Evolutionary conservation across 2,888 invertebrate genomes (phyloP).

Genomic region (Morinoia aosen): DNA sequence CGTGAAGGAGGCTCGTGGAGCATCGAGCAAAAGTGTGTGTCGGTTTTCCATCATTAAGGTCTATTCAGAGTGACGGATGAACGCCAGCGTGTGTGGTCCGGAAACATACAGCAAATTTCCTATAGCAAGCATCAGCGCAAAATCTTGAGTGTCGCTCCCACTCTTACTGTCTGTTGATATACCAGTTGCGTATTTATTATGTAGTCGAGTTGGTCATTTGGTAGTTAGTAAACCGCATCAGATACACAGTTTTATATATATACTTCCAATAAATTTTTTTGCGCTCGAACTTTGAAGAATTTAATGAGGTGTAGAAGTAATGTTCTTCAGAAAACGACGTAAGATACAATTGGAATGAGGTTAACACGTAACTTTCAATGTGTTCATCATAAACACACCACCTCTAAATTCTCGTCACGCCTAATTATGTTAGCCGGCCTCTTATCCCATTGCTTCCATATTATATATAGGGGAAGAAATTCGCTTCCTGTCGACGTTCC

Average conservation of each 20-base stretch:
- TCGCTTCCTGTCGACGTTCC: no score
- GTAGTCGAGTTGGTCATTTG: neutral
- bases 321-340: neutral
- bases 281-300: neutral
- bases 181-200: neutral
- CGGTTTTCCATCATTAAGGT: neutral
- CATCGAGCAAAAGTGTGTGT: neutral
- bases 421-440: no score
- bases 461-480: no score
- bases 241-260: neutral
- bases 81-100: neutral
- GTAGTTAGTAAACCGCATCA: neutral
- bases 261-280: neutral
- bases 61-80: neutral
- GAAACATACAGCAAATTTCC: neutral
- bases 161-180: neutral
- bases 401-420: neutral
- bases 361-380: neutral
- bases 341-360: neutral
- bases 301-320: neutral
- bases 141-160: neutral
- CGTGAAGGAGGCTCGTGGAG: neutral
- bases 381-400: neutral
- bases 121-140: neutral
- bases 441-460: no score